Evolutionary conservation across 2,888 invertebrate species (phyloP), one percentile per base, ranked within the genome.

Genomic region (Bellardia bayeri): DNA sequence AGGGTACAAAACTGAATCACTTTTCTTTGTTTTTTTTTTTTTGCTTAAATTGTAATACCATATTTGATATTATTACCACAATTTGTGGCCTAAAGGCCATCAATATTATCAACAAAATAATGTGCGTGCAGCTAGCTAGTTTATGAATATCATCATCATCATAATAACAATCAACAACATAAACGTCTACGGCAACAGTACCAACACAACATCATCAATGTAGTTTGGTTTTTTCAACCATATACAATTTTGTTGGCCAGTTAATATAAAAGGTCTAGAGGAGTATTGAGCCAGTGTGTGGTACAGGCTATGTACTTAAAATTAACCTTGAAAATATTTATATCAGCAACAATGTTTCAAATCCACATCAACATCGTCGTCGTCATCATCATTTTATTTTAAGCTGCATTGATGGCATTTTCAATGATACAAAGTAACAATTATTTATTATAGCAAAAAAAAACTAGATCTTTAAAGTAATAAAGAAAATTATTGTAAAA

Each of bases 121-220:
- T 88, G 90, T 92, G 92, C 92, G 91, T 91, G 92, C 90, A 92
- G 89, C 91, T 92, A 92, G 89, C 91, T 92, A 90, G 90, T 91
- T 92, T 87, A 84, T 81, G 91, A 91, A 90, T 82, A 78, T 81
- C 71, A 68, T 81, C 71, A 68, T 66, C 66, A 68, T 81, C 71
- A 68, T 66, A 61, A 68, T 80, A 45, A 49, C 13, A 72, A 68
- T 69, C 74, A 68, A 54, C 63, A 75, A 63, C 49, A 68, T 3
- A 33, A 64, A 16, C 40, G 37, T 42, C 30, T 51, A 42, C 45
- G 8, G 54, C 37, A 64, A 13, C 42, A 71, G 11, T 6, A 56
- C 16, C 64, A 76, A 33, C 81, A 40, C 64, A 76, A 42, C 81
- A 82, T 63, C 72, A 49, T 23, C 30, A 54, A 56, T 16, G 49